phyloP scores from a whole-genome alignment of 2,113 vertebrate species.

The Camelus dromedarius region DNA sequence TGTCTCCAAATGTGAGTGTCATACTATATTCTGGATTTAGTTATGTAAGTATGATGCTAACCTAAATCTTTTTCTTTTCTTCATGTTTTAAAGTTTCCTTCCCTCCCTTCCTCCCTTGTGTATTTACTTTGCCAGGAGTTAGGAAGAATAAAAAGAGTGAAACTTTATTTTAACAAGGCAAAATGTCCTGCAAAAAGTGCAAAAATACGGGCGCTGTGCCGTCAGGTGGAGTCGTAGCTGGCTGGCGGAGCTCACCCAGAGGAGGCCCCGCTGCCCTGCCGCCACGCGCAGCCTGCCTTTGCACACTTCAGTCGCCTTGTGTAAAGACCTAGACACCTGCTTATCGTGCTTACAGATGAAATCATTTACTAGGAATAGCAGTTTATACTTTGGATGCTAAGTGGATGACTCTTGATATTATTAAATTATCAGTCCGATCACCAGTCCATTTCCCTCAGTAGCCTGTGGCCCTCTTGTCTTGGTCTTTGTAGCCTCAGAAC shows the following conservation, averaged over 20 bases:
- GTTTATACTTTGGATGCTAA: background rate
- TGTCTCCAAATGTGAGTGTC: background rate
- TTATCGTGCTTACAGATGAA: background rate
- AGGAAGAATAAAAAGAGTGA: background rate
- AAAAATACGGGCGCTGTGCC: accelerated
- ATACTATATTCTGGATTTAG: background rate
- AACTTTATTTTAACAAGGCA: background rate
- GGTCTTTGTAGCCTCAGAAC: background rate
- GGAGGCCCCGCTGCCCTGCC: accelerated
- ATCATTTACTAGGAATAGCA: background rate
- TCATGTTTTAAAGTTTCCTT: background rate
- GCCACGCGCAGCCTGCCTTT: background rate
- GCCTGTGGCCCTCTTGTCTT: background rate
- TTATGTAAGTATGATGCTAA: background rate
- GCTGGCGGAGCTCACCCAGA: background rate
- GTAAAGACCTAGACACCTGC: background rate
- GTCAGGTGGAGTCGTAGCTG: background rate
- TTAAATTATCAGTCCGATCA: too few species aligned
- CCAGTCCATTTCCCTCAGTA: background rate
- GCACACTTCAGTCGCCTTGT: background rate
- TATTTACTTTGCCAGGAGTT: background rate
- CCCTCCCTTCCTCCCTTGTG: too few species aligned
- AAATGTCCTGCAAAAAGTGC: background rate
- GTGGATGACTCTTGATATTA: too few species aligned
- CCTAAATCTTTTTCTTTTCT: background rate